Conservation (phyloP, 2,113 vertebrate genomes). For the Lonchura striata region DNA sequence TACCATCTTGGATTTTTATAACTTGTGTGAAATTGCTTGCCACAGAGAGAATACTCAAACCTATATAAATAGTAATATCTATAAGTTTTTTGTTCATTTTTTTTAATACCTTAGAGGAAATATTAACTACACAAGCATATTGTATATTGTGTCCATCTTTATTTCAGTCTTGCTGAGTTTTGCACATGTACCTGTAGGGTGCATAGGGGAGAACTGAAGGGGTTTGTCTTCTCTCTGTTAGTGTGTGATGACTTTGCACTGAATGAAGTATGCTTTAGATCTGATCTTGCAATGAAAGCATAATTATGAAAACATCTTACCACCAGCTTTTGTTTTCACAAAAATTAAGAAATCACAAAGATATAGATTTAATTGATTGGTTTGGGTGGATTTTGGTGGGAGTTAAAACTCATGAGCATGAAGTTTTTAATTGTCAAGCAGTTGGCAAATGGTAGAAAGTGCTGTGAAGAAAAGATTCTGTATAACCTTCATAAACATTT, state of each 20-base stretch:
- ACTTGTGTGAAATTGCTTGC: not conserved
- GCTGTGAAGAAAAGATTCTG: not conserved
- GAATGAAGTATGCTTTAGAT: not conserved
- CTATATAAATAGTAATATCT: not conserved
- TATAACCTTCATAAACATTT: not conserved
- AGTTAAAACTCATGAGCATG: not conserved
- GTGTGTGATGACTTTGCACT: constrained; percentile 16
- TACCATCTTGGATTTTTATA: not conserved
- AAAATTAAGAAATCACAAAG: not conserved
- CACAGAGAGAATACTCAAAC: not conserved
- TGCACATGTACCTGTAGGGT: constrained; percentile 24
- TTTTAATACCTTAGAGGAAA: not conserved
- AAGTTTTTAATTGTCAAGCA: not conserved
- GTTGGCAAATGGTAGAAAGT: not conserved
- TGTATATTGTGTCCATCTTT: constrained; percentile 27
- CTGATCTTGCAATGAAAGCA: not conserved
- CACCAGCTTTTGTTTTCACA: not conserved
- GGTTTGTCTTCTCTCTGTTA: not conserved
- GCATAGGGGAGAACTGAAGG: not conserved
- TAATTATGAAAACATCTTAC: not conserved
- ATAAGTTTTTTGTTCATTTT: not conserved
- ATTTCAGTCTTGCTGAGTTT: constrained; percentile 60
- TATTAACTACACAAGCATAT: not conserved
- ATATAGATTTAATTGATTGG: not conserved
- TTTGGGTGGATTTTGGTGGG: not conserved